Conservation (phyloP, 2,888 invertebrate species). For the Chaetoderma sp. region DNA sequence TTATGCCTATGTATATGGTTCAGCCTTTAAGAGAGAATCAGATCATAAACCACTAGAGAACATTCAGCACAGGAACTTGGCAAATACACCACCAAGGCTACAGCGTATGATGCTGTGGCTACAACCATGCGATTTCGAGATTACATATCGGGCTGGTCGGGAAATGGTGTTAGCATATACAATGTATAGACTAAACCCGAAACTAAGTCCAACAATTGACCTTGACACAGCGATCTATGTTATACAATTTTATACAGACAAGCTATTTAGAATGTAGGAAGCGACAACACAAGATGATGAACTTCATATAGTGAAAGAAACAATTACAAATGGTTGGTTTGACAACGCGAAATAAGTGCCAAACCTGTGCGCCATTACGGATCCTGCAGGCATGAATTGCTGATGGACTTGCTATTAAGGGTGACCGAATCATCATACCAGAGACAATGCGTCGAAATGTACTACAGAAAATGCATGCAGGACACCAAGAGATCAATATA, state of each 20-base stretch:
- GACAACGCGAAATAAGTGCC: too few relatives aligned
- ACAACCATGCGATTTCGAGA: slow-evolving; percentile 28
- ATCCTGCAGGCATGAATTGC: slow-evolving; percentile 25
- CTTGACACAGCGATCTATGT: too few relatives aligned
- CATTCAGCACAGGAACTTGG: slow-evolving; percentile 23
- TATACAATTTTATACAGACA: too few relatives aligned
- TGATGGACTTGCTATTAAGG: slow-evolving; percentile 31
- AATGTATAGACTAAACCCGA: too few relatives aligned
- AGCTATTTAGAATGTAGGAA: too few relatives aligned
- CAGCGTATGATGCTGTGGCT: slow-evolving; percentile 30
- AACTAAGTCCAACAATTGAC: too few relatives aligned
- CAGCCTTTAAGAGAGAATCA: slow-evolving; percentile 11
- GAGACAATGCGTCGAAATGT: slow-evolving; percentile 9
- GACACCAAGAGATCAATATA: slow-evolving; percentile 23
- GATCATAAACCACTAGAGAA: slow-evolving; percentile 33
- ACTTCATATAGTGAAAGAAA: too few relatives aligned
- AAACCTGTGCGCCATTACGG: too few relatives aligned
- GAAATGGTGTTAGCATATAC: too few relatives aligned
- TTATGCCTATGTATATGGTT: slow-evolving; percentile 25
- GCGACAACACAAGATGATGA: too few relatives aligned
- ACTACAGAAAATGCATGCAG: slow-evolving; percentile 19
- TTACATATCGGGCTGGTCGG: slow-evolving; percentile 28
- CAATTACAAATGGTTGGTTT: too few relatives aligned
- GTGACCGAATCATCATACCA: slow-evolving; percentile 20
- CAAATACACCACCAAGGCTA: slow-evolving; percentile 24